A percentile compares a stretch with the other conserved stretches of the same genome.
Conservation (phyloP, 1,140 invertebrate species). For the Rhagoletis zephyria region DNA sequence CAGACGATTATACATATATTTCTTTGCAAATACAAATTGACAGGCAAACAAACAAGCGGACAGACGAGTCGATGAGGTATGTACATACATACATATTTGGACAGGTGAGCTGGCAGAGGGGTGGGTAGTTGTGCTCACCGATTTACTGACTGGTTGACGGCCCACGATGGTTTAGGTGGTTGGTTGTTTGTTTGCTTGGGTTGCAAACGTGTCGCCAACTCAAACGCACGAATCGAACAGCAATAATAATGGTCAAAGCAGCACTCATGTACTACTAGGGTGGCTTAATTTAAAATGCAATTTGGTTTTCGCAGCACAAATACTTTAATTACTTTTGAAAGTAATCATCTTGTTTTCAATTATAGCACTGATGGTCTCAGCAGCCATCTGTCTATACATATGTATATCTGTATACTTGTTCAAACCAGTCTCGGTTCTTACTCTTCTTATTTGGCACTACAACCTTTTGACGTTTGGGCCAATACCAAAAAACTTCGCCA, state of each 20-base stretch:
- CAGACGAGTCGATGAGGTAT: too few relatives aligned
- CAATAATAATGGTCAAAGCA: neutral
- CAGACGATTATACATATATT: neutral
- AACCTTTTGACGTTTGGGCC: too few relatives aligned
- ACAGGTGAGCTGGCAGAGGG: neutral
- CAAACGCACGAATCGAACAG: neutral
- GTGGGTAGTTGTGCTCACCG: neutral
- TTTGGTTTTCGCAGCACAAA: too few relatives aligned
- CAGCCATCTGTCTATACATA: too few relatives aligned
- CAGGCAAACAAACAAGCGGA: neutral
- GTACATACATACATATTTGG: neutral
- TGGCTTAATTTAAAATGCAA: neutral
- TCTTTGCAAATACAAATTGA: neutral
- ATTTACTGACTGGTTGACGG: constrained; percentile 12
- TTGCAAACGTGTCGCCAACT: constrained; percentile 26
- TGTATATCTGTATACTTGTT: too few relatives aligned
- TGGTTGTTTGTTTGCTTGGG: neutral
- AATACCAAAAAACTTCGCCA: too few relatives aligned
- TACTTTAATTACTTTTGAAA: too few relatives aligned
- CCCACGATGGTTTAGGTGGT: neutral
- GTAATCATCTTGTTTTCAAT: too few relatives aligned
- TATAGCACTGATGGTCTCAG: too few relatives aligned
- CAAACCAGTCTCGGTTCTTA: too few relatives aligned
- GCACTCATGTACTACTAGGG: neutral
- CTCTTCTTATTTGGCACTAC: too few relatives aligned